phyloP scores from a whole-genome alignment of 2,888 invertebrate genomes.

The Conops quadrifasciatus region DNA sequence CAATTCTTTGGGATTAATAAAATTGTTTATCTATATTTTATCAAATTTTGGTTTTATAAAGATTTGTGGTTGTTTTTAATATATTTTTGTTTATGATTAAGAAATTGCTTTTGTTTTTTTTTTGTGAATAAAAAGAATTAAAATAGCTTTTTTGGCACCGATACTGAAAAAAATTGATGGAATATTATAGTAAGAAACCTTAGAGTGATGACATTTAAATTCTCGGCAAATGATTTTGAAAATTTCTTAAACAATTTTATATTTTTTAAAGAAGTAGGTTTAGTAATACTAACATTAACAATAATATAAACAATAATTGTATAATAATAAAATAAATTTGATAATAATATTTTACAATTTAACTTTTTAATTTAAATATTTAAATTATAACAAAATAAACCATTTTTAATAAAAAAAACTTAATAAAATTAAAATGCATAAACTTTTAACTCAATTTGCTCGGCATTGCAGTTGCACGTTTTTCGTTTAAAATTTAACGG shows the following conservation, averaged over 20 bases:
- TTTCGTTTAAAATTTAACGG: too few species aligned
- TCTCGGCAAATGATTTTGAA: background rate
- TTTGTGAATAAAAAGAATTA: background rate
- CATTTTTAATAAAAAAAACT: background rate
- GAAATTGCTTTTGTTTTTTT: too few species aligned
- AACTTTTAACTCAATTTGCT: too few species aligned
- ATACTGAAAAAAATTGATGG: background rate
- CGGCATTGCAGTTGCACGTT: too few species aligned
- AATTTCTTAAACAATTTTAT: too few species aligned
- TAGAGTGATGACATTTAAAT: background rate
- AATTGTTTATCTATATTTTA: background rate
- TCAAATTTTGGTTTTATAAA: background rate
- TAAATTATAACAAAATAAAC: too few species aligned
- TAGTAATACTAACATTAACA: too few species aligned
- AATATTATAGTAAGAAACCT: slow-evolving; percentile 1
- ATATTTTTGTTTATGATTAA: background rate
- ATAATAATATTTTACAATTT: background rate
- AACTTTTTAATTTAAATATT: background rate
- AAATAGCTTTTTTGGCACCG: background rate
- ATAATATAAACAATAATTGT: background rate
- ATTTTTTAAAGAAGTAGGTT: too few species aligned
- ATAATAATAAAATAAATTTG: background rate
- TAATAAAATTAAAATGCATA: too few species aligned
- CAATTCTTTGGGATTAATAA: background rate
- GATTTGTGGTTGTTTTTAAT: background rate